These are phyloP conservation scores for Parauchenoglanis punctatus DNA, from an alignment of 2,797 vertebrate species.

Conservation along the genomic window DNA sequence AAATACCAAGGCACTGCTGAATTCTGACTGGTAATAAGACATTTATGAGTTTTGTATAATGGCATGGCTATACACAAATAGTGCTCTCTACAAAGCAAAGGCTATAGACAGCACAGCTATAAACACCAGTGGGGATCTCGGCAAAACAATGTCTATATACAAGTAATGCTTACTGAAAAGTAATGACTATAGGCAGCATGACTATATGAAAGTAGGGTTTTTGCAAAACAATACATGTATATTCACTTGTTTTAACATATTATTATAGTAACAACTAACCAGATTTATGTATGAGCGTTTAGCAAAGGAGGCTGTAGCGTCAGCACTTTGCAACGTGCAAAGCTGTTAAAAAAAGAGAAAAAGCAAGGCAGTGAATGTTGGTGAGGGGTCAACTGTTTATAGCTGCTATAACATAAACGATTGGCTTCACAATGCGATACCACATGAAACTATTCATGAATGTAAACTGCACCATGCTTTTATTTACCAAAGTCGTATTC, in stretches of 20 bases:
- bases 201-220: not conserved
- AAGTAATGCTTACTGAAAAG: not conserved
- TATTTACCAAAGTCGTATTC: not conserved
- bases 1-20: not conserved
- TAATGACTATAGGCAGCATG: no score
- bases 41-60: not conserved
- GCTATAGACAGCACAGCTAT: not conserved
- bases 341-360: not conserved
- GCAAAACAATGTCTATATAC: not conserved
- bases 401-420: not conserved
- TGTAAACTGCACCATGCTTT: not conserved
- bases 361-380: not conserved
- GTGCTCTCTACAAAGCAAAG: not conserved
- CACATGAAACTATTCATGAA: not conserved
- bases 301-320: not conserved
- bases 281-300: not conserved
- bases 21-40: not conserved
- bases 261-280: not conserved
- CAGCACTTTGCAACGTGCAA: not conserved
- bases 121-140: not conserved
- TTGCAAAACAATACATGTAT: not conserved
- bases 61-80: not conserved
- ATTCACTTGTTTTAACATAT: not conserved
- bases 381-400: not conserved
- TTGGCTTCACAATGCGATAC: not conserved